phyloP scores from a whole-genome alignment of 2,888 invertebrate genomes.

The Eupithecia pulchellata region DNA sequence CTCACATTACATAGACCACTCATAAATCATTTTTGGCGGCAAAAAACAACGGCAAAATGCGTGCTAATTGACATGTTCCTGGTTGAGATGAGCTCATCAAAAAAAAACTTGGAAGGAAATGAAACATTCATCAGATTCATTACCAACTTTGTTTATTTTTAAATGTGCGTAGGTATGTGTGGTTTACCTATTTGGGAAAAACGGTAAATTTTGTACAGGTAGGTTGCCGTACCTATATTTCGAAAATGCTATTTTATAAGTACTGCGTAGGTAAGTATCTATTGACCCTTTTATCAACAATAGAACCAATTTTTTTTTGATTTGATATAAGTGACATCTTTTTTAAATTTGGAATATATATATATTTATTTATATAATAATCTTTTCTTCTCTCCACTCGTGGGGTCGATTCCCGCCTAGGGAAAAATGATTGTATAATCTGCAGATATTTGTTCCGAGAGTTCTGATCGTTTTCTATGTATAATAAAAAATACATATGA shows the following conservation, averaged over 20 bases:
- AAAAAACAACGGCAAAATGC: constrained; percentile 75
- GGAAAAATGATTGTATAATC: no score
- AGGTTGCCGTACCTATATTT: neutral
- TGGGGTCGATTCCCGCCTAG: no score
- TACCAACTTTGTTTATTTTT: constrained; percentile 10
- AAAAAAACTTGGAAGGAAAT: constrained; percentile 28
- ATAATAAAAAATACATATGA: no score
- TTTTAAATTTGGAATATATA: no score
- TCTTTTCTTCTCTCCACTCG: no score
- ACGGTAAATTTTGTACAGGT: neutral
- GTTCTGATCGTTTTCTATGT: no score
- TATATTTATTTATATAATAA: no score
- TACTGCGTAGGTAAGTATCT: no score
- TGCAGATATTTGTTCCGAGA: no score
- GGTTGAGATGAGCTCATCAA: constrained; percentile 53
- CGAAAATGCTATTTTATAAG: neutral
- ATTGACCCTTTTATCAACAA: no score
- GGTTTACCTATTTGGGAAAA: neutral
- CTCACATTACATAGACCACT: constrained; percentile 68
- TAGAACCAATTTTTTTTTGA: no score
- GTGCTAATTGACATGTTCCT: constrained; percentile 84
- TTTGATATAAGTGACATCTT: no score
- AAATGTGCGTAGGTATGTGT: constrained; percentile 6
- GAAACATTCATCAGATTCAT: constrained; percentile 28
- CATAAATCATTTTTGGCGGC: constrained; percentile 79